Evolutionary conservation across 1,140 invertebrate genomes (phyloP), one percentile per base, ranked within the genome.

Genomic region (Drosophila quadrilineata): DNA sequence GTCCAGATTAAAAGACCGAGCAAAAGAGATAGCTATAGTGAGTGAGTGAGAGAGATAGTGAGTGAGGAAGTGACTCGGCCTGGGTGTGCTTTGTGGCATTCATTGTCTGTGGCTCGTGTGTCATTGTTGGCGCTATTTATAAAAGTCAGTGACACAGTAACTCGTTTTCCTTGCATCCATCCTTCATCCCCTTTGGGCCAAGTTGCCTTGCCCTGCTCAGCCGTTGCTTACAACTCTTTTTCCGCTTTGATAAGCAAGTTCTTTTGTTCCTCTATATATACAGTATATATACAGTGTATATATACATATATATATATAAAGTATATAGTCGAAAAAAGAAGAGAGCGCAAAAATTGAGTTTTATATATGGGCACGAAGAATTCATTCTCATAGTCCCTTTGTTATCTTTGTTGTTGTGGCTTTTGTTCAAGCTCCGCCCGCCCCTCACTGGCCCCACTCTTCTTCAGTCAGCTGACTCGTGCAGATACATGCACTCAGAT

Each of bases 131-230:
- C 60, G 79, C 79, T 84, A 84, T 84, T 85, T 84, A 84, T 84
- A 84, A 84, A 85, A 84, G 77, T 82, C 77, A 82, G 48, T 82
- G 77, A 84, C 77, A 82, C 73, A 82, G 77, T 82, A 82, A 84
- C 77, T 82, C 72, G 77, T 56, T 60, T 76, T 73, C 72, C 75
- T 59, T 38, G 45, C 41, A 33, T 9, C 38, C 35, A 14, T 33
- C 17, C 24, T 36, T 33, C 40, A 28, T 45, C 17, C 16, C 28
- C 10, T 10, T 16, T 6, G 16, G 19, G 14, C 48, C 43, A 38
- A 43, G 64, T 64, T 31, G 69, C 64, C 70, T 66, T 56, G 71
- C 59, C 17, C 6, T 17, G 9, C 14, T 19, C 8, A 48, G 21
- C 33, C n/a, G n/a, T 10, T 8, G 9, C 33, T 19, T 4, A 38